Conservation (phyloP, 2,888 invertebrate species). For the Meta bourneti region DNA sequence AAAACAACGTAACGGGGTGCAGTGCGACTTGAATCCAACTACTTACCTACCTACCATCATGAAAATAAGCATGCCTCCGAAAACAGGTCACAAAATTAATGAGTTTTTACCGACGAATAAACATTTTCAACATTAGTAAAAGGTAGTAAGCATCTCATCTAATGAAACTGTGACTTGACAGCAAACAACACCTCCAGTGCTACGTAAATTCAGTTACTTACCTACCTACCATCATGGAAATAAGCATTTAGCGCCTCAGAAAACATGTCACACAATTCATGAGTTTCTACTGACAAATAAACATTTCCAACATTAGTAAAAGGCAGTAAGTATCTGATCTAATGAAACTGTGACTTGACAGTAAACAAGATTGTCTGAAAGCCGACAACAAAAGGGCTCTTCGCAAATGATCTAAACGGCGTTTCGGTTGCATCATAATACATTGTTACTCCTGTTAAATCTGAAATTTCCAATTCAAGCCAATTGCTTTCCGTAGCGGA, state of each 20-base stretch:
- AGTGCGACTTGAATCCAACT: no score
- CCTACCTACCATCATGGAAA: no score
- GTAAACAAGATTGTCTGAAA: conserved; percentile 10
- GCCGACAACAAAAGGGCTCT: conserved; percentile 4
- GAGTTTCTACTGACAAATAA: background rate
- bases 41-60: no score
- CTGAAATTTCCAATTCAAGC: conserved; percentile 47
- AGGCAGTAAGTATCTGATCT: background rate
- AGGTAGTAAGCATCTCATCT: background rate
- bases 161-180: conserved; percentile 27
- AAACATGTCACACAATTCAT: background rate
- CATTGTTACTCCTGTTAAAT: conserved; percentile 53
- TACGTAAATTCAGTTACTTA: no score
- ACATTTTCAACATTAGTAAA: background rate
- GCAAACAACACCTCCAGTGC: background rate
- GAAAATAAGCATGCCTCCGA: no score
- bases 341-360: conserved; percentile 33
- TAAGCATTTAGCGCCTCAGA: no score
- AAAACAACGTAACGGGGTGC: no score
- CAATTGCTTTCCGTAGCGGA: conserved; percentile 39
- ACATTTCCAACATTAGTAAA: background rate
- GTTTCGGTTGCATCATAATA: conserved; percentile 31
- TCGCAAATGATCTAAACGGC: conserved; percentile 34
- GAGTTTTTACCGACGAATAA: no score
- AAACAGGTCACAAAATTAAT: background rate